Base-by-base conservation (phyloP, 2,113 vertebrate species). In the Cyprinodon tularosa region DNA sequence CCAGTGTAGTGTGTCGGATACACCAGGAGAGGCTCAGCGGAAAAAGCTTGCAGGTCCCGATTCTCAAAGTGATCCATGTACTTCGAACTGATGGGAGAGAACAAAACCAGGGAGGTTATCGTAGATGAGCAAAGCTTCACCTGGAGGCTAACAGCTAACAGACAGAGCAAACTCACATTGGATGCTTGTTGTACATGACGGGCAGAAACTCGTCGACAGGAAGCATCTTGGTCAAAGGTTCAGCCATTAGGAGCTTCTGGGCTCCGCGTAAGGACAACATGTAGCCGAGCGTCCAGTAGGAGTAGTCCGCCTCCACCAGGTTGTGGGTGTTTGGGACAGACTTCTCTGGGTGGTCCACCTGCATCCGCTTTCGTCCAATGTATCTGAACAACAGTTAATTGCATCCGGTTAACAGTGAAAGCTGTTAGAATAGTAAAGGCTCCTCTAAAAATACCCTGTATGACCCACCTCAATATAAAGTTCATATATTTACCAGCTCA, bases 191-290 rank as follows among this genome's bases (percentile, higher is more conserved):
- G 68, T 95, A 98, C 97, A 98, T 97, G 78, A 97, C 89, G 0
- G 97, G 97, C 77, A 98, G 95, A 76, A 98, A 98, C 82, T 98
- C 97, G 0, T 98, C 97, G 0, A 98, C 96, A 0, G 97, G 97
- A 60, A 98, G 84, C 93, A 98, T 95, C 83, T 94, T 97, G 37
- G 13, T 80, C 20, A 98, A 91, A 0, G 97, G 97, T 57, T 94
- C 76, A 0, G 95, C 96, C 0, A 78, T 78, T 40, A 98, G 91
- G 61, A 98, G 95, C 85, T 98, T 98, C 67, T 59, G 90, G 3
- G 97, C 97, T 3, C 97, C 97, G 66, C 93, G 94, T 70, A 96
- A 86, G 0, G 97, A 97, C 77, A 98, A 83, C 74, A 95, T 94
- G 29, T 98, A 98, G 11, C 94, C 96, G 44, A 98, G 88, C 0